Evolutionary conservation across 2,113 vertebrate genomes (phyloP), one percentile per base, ranked within the genome.

Genomic region (Carassius carassius): DNA sequence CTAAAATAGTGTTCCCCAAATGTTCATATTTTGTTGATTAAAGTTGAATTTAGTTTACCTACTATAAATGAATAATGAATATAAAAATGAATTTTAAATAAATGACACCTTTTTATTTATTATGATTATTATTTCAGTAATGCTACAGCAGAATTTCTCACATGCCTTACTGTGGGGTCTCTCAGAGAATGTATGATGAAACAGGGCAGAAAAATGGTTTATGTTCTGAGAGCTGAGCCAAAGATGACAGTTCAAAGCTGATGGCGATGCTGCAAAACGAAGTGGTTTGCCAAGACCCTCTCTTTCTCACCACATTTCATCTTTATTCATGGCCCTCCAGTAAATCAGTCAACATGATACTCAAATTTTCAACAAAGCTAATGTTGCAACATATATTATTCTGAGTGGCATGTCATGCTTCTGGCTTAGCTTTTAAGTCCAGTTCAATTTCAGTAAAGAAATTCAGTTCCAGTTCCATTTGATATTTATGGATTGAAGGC

Each of bases 321-420:
- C 75, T 77, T 77, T 77, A 60, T 60, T 62, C 29, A 32, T 80
- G 44, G n/a, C 82, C 47, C 19, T 65, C 13, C 56, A 74, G 79
- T 78, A 85, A 77, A 23, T 87, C 86, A 74, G 21, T 47, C 81
- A 80, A 78, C 77, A 78, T 75, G 8, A 47, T 51, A 23, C 60
- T 77, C 51, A 58, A 9, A 72, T 74, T 78, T 76, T 51, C 37
- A 81, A 17, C 78, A 35, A 62, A 85, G 25, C 23, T 29, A 23
- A 12, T 84, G 81, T 67, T 81, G 23, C 76, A 81, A 49, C 37
- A 16, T 51, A 77, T 74, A 74, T 74, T 23, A 49, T 14, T 25
- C 72, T 35, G 16, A 35, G 29, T 67, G 29, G 65, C 23, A 13
- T 72, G 32, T 2, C 19, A 35, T 74, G 44, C 12, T 3, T 29